Conservation (phyloP, 64 coral and sea anemone genomes). For the Montipora capricornis region DNA sequence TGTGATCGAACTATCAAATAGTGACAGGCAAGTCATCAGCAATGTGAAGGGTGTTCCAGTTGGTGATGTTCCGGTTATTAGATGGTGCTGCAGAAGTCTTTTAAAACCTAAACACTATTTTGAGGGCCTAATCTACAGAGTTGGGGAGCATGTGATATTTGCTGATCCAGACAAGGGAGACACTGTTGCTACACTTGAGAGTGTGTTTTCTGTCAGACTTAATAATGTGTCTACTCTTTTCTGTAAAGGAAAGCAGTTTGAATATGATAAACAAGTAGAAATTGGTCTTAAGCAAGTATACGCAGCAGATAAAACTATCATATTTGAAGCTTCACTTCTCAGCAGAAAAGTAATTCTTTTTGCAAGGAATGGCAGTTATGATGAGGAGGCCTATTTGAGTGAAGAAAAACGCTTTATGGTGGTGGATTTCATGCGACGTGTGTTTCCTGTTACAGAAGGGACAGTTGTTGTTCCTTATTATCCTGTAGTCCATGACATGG, state of each 20-base stretch:
- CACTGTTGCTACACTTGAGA: slow-evolving; percentile 23
- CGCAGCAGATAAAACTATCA: slow-evolving; percentile 39
- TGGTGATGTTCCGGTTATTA: slow-evolving; percentile 37
- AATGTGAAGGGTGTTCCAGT: neutral
- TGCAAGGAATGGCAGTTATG: slow-evolving; percentile 31
- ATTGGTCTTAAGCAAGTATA: slow-evolving; percentile 46
- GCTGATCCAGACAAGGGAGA: slow-evolving; percentile 51
- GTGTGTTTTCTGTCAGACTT: slow-evolving; percentile 50
- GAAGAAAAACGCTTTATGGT: slow-evolving; percentile 36
- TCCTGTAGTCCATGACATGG: slow-evolving; percentile 50
- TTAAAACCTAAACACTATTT: slow-evolving; percentile 68
- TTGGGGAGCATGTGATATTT: slow-evolving; percentile 59
- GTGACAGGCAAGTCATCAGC: slow-evolving; percentile 48
- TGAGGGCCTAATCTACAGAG: slow-evolving; percentile 63
- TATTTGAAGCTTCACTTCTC: slow-evolving; percentile 65
- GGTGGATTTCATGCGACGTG: slow-evolving; percentile 50
- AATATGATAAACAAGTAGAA: slow-evolving; percentile 44
- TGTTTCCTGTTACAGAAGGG: slow-evolving; percentile 54
- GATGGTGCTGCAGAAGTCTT: slow-evolving; percentile 60
- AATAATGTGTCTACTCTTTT: slow-evolving; percentile 32
- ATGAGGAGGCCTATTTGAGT: slow-evolving; percentile 10
- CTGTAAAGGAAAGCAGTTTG: slow-evolving; percentile 36
- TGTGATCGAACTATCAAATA: slow-evolving; percentile 26
- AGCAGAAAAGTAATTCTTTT: slow-evolving; percentile 69
- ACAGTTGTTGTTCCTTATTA: slow-evolving; percentile 56